Conservation (phyloP, 2,113 vertebrate genomes). For the Thalassoma bifasciatum region DNA sequence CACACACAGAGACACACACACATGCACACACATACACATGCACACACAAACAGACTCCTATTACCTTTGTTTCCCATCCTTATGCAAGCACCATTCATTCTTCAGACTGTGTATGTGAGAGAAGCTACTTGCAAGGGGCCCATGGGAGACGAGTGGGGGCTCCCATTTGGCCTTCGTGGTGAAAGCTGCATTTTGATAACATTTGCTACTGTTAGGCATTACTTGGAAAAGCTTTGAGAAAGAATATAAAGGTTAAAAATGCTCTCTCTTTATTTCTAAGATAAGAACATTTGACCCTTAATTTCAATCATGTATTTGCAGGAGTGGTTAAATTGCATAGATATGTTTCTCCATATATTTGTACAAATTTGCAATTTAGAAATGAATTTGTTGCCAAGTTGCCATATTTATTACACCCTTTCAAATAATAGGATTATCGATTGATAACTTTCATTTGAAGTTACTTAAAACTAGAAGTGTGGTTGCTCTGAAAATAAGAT, state of each 20-base stretch:
- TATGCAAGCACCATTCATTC: conserved; percentile 18
- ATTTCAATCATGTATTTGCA: too few species aligned
- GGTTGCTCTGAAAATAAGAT: too few species aligned
- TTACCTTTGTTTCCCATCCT: conserved; percentile 22
- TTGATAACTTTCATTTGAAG: too few species aligned
- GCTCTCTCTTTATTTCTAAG: not conserved
- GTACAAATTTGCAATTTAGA: not conserved
- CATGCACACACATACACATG: not conserved
- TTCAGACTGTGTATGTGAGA: not conserved
- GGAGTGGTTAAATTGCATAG: too few species aligned
- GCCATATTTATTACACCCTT: too few species aligned
- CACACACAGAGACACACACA: too few species aligned
- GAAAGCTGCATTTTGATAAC: conserved; percentile 25
- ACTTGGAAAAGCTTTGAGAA: not conserved
- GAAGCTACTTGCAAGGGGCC: not conserved
- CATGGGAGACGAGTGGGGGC: not conserved
- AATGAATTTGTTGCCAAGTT: too few species aligned
- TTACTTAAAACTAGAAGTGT: too few species aligned
- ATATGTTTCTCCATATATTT: not conserved
- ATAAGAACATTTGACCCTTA: too few species aligned
- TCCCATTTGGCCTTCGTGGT: not conserved
- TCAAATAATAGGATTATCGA: too few species aligned
- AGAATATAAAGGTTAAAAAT: not conserved
- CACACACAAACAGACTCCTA: conserved; percentile 7
- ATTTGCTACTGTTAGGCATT: conserved; percentile 22